A percentile compares a stretch with the other conserved stretches of the same genome.
phyloP scores from a whole-genome alignment of 2,888 invertebrate genomes.

The Acleris literana region DNA sequence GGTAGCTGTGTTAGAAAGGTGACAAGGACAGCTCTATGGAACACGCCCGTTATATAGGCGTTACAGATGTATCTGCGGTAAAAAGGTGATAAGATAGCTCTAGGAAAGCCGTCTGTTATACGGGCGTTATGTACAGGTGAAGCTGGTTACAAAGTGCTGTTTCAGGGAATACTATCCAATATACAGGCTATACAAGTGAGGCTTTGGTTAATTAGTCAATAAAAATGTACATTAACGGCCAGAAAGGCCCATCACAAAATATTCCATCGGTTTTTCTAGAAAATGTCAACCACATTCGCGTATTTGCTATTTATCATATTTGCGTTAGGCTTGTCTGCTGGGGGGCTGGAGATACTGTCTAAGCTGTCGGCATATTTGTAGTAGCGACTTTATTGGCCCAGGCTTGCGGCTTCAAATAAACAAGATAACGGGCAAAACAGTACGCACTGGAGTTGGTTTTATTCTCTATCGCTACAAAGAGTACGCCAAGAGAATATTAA shows the following conservation, averaged over 20 bases:
- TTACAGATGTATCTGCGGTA: too few species aligned
- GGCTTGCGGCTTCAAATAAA: constrained; percentile 3
- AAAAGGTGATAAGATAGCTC: too few species aligned
- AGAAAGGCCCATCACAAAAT: not conserved
- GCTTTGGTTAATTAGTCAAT: not conserved
- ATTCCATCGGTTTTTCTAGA: constrained; percentile 5
- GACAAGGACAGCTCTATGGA: too few species aligned
- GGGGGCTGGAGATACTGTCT: constrained; percentile 22
- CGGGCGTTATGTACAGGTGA: too few species aligned
- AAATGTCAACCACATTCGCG: not conserved
- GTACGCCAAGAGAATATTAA: too few species aligned
- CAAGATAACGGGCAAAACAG: constrained; percentile 24
- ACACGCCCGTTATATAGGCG: too few species aligned
- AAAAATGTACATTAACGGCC: not conserved
- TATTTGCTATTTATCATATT: constrained; percentile 7
- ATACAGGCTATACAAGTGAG: too few species aligned
- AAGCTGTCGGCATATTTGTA: constrained; percentile 22
- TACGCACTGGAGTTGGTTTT: not conserved
- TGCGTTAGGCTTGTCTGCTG: constrained; percentile 24
- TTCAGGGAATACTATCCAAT: too few species aligned
- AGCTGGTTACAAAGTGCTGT: too few species aligned
- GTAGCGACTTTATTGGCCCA: not conserved
- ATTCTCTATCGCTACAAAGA: not conserved
- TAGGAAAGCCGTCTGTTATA: too few species aligned
- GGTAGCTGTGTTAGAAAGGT: too few species aligned